Conservation (phyloP, 2,113 vertebrate species). For the Physeter macrocephalus region DNA sequence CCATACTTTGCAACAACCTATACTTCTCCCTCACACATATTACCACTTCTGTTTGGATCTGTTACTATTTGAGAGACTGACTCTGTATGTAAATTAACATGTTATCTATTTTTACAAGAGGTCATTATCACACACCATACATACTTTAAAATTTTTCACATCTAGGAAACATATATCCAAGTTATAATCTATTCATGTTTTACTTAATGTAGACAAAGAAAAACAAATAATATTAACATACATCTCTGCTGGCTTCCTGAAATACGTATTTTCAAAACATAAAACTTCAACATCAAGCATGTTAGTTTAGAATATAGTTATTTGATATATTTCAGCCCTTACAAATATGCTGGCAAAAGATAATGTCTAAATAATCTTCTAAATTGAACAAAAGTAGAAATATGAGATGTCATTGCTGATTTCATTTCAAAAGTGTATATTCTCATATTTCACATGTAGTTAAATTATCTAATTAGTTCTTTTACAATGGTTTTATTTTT, state of each 20-base stretch:
- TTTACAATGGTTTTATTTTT: slow-evolving; percentile 24
- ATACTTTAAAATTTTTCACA: not conserved
- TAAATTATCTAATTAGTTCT: not conserved
- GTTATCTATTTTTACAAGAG: not conserved
- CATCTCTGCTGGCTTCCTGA: not conserved
- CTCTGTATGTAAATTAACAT: not conserved
- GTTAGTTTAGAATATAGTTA: not conserved
- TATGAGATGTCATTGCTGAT: not conserved
- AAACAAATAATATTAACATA: not conserved
- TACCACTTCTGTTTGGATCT: not conserved
- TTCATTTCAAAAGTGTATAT: not conserved
- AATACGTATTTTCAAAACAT: not conserved
- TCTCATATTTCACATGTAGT: not conserved
- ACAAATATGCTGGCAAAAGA: not conserved
- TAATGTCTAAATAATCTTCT: not conserved
- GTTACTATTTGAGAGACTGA: slow-evolving; percentile 8
- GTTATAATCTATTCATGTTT: not conserved
- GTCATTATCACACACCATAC: not conserved
- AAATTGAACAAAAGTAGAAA: not conserved
- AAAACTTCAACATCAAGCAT: not conserved
- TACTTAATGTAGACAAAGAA: not conserved
- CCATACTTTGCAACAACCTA: not conserved
- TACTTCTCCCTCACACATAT: not conserved
- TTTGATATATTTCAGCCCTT: not conserved
- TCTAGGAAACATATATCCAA: not conserved